Evolutionary conservation across 1,140 invertebrate genomes (phyloP).

Genomic region (Alviniconcha marisindica): DNA sequence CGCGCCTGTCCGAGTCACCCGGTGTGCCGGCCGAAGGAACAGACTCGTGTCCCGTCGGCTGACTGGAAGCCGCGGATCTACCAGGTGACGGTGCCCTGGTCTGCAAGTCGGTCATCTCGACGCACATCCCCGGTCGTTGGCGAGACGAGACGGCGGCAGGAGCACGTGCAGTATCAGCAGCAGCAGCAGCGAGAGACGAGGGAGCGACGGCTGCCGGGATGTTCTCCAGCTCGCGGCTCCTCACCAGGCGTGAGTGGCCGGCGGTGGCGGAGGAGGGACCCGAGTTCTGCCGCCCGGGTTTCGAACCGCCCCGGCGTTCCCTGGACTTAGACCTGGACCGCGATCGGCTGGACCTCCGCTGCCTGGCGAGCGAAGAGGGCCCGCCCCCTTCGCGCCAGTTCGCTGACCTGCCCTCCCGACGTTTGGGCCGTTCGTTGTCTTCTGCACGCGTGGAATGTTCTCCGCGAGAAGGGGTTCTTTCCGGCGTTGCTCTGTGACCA

Average conservation of each 20-base stretch:
- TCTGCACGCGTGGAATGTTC: no score
- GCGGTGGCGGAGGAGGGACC: background rate
- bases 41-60: no score
- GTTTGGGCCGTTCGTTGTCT: no score
- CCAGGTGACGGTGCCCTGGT: background rate
- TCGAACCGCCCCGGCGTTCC: background rate
- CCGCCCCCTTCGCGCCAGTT: background rate
- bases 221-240: background rate
- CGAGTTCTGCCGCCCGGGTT: background rate
- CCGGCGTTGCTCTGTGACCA: no score
- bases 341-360: background rate
- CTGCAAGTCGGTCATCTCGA: background rate
- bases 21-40: no score
- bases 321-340: constrained; percentile 1
- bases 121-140: background rate
- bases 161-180: background rate
- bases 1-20: no score
- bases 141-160: no score
- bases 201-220: background rate
- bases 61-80: no score
- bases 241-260: background rate
- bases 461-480: no score
- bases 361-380: background rate
- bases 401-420: no score
- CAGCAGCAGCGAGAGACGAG: background rate